A percentile compares a stretch with the other conserved stretches of the same genome.
Conservation (phyloP, 2,797 vertebrate genomes). For the Microcaecilia unicolor region DNA sequence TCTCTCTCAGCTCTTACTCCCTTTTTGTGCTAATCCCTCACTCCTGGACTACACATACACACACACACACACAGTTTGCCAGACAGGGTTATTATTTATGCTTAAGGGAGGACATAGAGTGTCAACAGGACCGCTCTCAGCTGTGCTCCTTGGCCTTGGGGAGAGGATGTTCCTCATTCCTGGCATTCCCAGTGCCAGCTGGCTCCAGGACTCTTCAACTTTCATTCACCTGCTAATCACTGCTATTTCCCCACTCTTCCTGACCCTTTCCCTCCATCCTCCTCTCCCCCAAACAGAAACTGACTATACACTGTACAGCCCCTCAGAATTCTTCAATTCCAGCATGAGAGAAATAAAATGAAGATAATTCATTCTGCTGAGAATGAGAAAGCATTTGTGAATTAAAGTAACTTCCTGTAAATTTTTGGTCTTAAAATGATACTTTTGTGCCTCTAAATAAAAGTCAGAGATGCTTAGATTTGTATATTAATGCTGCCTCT, state of each 20-base stretch:
- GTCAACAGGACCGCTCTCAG: background rate
- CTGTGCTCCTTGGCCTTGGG: constrained; percentile 8
- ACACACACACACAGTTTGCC: background rate
- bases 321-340: no score
- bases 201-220: constrained; percentile 8
- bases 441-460: no score
- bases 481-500: no score
- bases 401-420: no score
- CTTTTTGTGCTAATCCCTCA: background rate
- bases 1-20: background rate
- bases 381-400: no score
- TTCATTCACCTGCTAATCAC: constrained; percentile 11
- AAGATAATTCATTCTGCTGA: no score
- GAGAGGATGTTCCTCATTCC: constrained; percentile 8
- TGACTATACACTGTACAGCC: no score
- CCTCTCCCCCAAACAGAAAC: no score
- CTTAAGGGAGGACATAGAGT: constrained; percentile 5
- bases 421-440: no score
- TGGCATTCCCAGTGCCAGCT: constrained; percentile 12
- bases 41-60: background rate
- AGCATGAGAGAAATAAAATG: no score
- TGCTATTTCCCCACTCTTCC: background rate
- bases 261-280: no score
- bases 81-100: constrained; percentile 3
- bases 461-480: no score